A percentile compares a stretch with the other conserved stretches of the same genome.
Evolutionary conservation across 2,797 vertebrate genomes (phyloP).

Genomic region (Borostomias antarcticus): DNA sequence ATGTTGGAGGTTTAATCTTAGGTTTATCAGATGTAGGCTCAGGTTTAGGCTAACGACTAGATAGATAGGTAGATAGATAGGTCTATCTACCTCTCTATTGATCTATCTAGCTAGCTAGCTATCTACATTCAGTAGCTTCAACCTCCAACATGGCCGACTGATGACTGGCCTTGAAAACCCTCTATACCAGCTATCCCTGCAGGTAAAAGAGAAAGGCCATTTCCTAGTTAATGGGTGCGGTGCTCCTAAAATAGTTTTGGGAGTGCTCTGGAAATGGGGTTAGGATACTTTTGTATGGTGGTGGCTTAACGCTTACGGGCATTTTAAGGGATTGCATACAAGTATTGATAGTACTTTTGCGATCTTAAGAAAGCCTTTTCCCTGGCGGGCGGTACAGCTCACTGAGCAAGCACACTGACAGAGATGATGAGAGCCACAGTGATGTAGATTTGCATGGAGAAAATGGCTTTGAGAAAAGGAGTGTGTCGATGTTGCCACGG

Average conservation of each 20-base stretch:
- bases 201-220: no score
- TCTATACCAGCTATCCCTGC: no score
- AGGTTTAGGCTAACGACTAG: no score
- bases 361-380: not conserved
- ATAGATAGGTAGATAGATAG: no score
- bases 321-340: not conserved
- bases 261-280: conserved; percentile 35
- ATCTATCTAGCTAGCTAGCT: no score
- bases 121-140: no score
- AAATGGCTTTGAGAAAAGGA: conserved; percentile 15
- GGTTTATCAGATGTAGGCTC: conserved; percentile 51
- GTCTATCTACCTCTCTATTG: no score
- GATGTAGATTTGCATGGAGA: conserved; percentile 26
- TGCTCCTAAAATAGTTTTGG: conserved; percentile 41
- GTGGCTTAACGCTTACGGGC: not conserved
- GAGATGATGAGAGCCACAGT: conserved; percentile 10
- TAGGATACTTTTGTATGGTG: not conserved
- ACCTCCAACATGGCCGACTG: no score
- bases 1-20: no score
- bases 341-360: not conserved
- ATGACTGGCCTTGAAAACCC: no score
- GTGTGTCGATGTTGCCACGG: conserved; percentile 17
- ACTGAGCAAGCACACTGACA: not conserved
- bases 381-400: no score
- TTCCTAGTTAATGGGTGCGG: conserved; percentile 24